Conservation (phyloP, 2,888 invertebrate species). For the Linnaemya tessellans region DNA sequence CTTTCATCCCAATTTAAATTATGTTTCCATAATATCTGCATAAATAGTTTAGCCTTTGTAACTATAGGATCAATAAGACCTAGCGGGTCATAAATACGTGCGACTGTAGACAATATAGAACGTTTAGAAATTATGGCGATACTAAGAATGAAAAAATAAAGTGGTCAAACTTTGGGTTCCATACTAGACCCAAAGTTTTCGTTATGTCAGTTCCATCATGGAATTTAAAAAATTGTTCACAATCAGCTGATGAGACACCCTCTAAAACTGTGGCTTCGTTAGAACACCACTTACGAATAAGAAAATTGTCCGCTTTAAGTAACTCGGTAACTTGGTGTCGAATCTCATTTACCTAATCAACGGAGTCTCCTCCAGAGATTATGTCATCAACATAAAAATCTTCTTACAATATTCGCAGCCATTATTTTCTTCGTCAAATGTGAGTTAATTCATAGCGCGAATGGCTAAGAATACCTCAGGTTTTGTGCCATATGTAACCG, state of each 20-base stretch:
- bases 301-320: constrained; percentile 38
- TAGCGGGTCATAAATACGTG: constrained; percentile 48
- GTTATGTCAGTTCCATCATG: constrained; percentile 45
- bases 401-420: constrained; percentile 32
- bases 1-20: constrained; percentile 54
- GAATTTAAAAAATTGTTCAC: constrained; percentile 41
- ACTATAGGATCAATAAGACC: constrained; percentile 59
- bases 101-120: constrained; percentile 36
- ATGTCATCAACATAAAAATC: constrained; percentile 66
- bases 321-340: constrained; percentile 18
- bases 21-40: constrained; percentile 53
- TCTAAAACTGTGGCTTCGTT: constrained; percentile 30
- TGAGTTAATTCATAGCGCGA: constrained; percentile 47
- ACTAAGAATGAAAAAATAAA: constrained; percentile 7
- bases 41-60: constrained; percentile 49
- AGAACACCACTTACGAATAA: constrained; percentile 58
- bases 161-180: constrained; percentile 40
- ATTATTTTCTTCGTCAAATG: constrained; percentile 37
- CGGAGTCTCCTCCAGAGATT: constrained; percentile 53
- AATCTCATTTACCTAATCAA: constrained; percentile 42
- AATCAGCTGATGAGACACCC: neutral
- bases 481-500: constrained; percentile 61
- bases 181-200: constrained; percentile 53
- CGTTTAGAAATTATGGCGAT: constrained; percentile 17
- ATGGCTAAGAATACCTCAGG: constrained; percentile 40